A percentile compares a stretch with the other conserved stretches of the same genome.
Conservation (phyloP, 2,888 invertebrate species). For the Leptogaster cylindrica region DNA sequence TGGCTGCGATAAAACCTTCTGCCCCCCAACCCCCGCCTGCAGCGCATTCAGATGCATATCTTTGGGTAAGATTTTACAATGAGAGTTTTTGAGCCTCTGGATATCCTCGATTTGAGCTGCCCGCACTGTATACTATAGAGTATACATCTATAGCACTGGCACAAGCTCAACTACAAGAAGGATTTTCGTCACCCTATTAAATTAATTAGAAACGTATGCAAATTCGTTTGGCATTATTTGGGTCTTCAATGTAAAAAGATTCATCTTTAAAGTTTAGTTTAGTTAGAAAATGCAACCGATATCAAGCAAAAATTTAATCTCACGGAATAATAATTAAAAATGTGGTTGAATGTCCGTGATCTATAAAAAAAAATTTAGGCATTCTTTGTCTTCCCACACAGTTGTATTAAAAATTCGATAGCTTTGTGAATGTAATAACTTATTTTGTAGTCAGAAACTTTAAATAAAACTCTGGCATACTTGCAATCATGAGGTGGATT, state of each 20-base stretch:
- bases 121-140: neutral
- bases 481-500: neutral
- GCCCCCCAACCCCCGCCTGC: slow-evolving; percentile 4
- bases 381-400: too few species aligned
- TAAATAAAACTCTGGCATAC: slow-evolving; percentile 16
- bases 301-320: too few species aligned
- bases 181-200: slow-evolving; percentile 36
- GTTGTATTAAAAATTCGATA: neutral
- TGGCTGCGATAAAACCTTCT: slow-evolving; percentile 28
- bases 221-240: slow-evolving; percentile 31
- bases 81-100: slow-evolving; percentile 33
- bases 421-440: slow-evolving; percentile 7
- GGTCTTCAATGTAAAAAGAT: too few species aligned
- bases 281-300: too few species aligned
- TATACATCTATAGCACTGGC: too few species aligned
- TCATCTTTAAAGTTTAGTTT: too few species aligned
- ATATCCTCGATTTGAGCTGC: slow-evolving; percentile 21
- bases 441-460: slow-evolving; percentile 13
- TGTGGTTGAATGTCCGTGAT: too few species aligned
- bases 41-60: slow-evolving; percentile 33
- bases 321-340: too few species aligned
- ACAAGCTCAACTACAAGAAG: too few species aligned
- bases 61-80: slow-evolving; percentile 16
- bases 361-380: too few species aligned
- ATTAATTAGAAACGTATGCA: slow-evolving; percentile 37